Base-by-base conservation (phyloP, 1,140 invertebrate genomes). In the Drosophila melanogaster region DNA sequence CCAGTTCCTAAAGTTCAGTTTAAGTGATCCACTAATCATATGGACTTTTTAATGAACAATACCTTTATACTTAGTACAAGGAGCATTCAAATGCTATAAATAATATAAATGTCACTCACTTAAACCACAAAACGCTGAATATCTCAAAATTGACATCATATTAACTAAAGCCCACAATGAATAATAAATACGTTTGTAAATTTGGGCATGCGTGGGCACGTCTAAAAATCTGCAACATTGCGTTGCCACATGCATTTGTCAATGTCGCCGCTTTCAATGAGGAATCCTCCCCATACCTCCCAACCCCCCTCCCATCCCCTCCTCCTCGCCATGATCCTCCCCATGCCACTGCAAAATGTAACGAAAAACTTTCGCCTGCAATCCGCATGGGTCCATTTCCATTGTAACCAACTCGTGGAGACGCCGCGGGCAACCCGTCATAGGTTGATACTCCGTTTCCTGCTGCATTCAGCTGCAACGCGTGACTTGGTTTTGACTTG, bases 181-280 rank as follows among this genome's bases (percentile, higher is more conserved):
- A 56, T 49, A 69, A 70, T 70, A 70, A 56, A 57, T 57, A 49
- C 37, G 58, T 37, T 74, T 19, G 35, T 43, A 58, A 37, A 62
- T 62, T 71, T 66, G 66, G 51, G 57, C 73, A 85, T 87, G 81
- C 78, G 78, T 75, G 72, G 66, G 74, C 81, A 85, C 78, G 81
- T 85, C 64, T 50, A n/a, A 15, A 47, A 38, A 49, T 33, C 49
- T 56, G 67, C 50, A 38, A 75, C 61, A 53, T 51, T 65, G 77
- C 73, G 51, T 66, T 85, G 74, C 74, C 78, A 72, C 80, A 81
- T 87, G 78, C 81, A 85, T 85, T 85, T 85, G 83, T 85, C 81
- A 85, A 78, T 87, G 81, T 85, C 81, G 78, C 43, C 26, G 64
- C 41, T 53, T 65, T 70, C 64, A 71, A 81, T 81, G 58, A 84